phyloP scores from a whole-genome alignment of 2,888 invertebrate genomes.

The Crossocerus cetratus region DNA sequence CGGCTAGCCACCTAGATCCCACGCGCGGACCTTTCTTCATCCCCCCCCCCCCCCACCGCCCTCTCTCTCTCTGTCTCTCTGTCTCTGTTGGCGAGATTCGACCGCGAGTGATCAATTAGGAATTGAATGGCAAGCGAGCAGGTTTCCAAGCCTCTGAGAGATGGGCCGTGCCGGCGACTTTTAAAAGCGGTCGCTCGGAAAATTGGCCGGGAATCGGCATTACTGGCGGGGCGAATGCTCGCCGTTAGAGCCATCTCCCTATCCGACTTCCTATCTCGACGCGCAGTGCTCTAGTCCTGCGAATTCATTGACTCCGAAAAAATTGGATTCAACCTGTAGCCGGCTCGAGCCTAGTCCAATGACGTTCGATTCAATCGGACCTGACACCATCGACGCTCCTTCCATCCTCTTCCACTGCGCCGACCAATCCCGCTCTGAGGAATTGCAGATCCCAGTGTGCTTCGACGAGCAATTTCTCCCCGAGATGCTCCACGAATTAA shows the following conservation, averaged over 20 bases:
- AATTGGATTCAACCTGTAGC: neutral
- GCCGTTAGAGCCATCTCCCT: too few species aligned
- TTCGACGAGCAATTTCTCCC: conserved; percentile 42
- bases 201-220: conserved; percentile 7
- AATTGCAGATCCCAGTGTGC: conserved; percentile 1
- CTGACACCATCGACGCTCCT: neutral
- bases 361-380: neutral
- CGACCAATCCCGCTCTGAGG: neutral
- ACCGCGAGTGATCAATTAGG: conserved; percentile 24
- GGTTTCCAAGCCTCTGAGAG: neutral
- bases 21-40: too few species aligned
- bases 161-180: neutral
- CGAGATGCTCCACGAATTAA: conserved; percentile 40
- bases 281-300: neutral
- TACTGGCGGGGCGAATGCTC: neutral
- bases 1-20: too few species aligned
- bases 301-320: conserved; percentile 10
- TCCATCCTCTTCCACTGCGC: neutral
- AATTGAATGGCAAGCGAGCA: conserved; percentile 5
- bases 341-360: neutral
- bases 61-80: neutral
- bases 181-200: conserved; percentile 8
- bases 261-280: neutral
- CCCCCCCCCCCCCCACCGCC: too few species aligned
- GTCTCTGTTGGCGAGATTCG: neutral